Conservation (phyloP, 2,797 vertebrate genomes). For the Crenichthys baileyi region DNA sequence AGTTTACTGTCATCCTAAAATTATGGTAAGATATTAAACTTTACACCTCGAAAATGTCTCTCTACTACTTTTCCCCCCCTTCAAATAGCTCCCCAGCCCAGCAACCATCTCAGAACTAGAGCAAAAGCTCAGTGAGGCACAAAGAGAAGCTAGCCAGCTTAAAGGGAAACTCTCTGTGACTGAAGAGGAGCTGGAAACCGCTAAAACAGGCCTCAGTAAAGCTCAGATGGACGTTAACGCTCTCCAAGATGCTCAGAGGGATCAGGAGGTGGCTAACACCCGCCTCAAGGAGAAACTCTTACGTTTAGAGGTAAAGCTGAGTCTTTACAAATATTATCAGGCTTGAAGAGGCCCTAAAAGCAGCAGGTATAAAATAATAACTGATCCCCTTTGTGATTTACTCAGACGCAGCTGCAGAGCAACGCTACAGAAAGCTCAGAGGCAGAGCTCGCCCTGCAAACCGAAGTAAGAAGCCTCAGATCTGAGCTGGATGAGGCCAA, state of each 20-base stretch:
- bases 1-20: conserved; percentile 17
- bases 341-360: neutral
- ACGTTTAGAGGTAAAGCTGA: conserved; percentile 85
- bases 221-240: conserved; percentile 66
- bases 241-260: conserved; percentile 62
- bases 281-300: conserved; percentile 87
- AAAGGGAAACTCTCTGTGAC: conserved; percentile 80
- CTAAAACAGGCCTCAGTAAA: conserved; percentile 52
- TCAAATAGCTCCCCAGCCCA: conserved; percentile 78
- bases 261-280: conserved; percentile 78
- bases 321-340: neutral
- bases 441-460: conserved; percentile 84
- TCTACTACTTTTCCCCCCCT: neutral
- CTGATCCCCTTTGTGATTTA: conserved; percentile 13
- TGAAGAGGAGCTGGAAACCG: conserved; percentile 85
- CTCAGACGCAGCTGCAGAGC: conserved; percentile 81
- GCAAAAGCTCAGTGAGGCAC: conserved; percentile 77
- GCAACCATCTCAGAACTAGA: conserved; percentile 76
- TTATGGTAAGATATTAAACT: conserved; percentile 2
- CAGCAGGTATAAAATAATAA: conserved; percentile 1
- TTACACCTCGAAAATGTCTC: neutral
- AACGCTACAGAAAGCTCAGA: conserved; percentile 81
- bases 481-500: conserved; percentile 87
- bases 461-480: conserved; percentile 82
- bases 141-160: conserved; percentile 80